Evolutionary conservation across 2,888 invertebrate species (phyloP).

Genomic region (Norana najaformis): DNA sequence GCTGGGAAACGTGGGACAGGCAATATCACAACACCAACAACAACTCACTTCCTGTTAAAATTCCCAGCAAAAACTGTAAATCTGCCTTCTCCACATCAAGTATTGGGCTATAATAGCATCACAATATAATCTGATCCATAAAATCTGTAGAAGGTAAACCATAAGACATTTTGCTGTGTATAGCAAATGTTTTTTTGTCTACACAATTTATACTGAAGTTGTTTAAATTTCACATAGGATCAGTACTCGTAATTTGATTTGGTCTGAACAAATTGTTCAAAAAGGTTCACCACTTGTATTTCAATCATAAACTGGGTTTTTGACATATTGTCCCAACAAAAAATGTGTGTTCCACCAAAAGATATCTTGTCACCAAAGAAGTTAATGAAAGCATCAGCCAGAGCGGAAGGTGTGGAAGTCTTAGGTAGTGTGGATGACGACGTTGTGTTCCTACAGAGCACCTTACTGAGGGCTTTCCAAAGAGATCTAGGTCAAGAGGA

Average conservation of each 20-base stretch:
- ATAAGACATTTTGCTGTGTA: background rate
- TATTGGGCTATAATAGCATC: background rate
- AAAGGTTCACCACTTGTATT: background rate
- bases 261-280: background rate
- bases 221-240: background rate
- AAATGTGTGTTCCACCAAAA: too few species aligned
- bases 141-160: background rate
- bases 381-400: too few species aligned
- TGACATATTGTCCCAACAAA: background rate
- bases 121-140: too few species aligned
- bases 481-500: too few species aligned
- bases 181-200: background rate
- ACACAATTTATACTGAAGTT: background rate
- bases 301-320: background rate
- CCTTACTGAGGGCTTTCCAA: too few species aligned
- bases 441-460: too few species aligned
- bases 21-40: background rate
- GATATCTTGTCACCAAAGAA: background rate
- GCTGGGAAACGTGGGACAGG: background rate
- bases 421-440: too few species aligned
- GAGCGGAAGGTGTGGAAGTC: too few species aligned
- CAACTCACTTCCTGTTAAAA: background rate
- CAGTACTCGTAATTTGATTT: background rate
- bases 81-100: background rate
- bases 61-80: background rate